Conservation (phyloP, 2,888 invertebrate species). For the Tachystola acroxantha region DNA sequence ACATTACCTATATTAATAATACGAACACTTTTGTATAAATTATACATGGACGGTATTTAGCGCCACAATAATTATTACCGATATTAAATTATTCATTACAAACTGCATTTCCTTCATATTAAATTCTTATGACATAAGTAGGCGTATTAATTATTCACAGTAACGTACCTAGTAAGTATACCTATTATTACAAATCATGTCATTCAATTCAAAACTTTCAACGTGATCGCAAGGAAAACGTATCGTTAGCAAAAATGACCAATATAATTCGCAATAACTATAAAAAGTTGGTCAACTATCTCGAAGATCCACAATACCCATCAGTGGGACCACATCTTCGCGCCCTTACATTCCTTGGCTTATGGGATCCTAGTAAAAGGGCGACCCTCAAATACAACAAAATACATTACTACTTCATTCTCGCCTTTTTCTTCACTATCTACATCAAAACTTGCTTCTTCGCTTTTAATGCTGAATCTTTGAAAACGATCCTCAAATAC, state of each 20-base stretch:
- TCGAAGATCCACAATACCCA: constrained; percentile 41
- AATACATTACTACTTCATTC: constrained; percentile 29
- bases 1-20: too few relatives aligned
- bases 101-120: not conserved
- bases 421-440: constrained; percentile 41
- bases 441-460: constrained; percentile 38
- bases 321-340: constrained; percentile 45
- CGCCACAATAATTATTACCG: constrained; percentile 36
- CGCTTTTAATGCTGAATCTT: constrained; percentile 25
- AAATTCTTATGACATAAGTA: not conserved
- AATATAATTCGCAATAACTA: not conserved
- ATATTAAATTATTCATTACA: not conserved
- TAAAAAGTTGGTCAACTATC: constrained; percentile 19
- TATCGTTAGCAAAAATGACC: constrained; percentile 3
- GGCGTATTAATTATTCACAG: not conserved
- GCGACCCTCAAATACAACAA: constrained; percentile 28
- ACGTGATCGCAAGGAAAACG: not conserved
- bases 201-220: constrained; percentile 4
- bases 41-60: too few relatives aligned
- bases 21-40: too few relatives aligned
- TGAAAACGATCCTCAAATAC: constrained; percentile 42
- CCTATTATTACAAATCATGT: not conserved
- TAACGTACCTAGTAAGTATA: not conserved
- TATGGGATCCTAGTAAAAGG: constrained; percentile 39
- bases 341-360: constrained; percentile 31